A percentile compares a stretch with the other conserved stretches of the same genome.
Evolutionary conservation across 2,888 invertebrate genomes (phyloP).

Genomic region (Rhyacophila evoluta): DNA sequence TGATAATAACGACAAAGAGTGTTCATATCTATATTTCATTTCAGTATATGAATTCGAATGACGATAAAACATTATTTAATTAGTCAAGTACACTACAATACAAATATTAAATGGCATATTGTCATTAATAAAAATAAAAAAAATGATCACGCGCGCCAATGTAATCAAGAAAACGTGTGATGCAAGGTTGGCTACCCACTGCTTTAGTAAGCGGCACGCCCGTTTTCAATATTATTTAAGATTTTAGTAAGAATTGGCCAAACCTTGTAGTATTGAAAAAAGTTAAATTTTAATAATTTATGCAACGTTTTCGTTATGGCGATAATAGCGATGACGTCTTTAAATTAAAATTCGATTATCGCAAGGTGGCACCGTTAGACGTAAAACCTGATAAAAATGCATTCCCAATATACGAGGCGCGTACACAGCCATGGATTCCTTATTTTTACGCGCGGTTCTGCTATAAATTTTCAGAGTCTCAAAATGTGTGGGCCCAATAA

Average conservation of each 20-base stretch:
- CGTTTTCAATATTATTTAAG: not conserved
- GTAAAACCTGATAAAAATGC: conserved; percentile 5
- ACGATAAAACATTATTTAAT: too few species aligned
- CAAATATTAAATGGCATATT: not conserved
- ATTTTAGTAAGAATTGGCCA: not conserved
- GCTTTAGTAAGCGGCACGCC: not conserved
- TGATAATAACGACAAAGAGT: too few species aligned
- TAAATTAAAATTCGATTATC: not conserved
- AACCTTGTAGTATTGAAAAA: not conserved
- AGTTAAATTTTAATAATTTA: not conserved
- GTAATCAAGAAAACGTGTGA: not conserved
- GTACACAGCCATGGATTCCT: not conserved
- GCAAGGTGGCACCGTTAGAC: not conserved
- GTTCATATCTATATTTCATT: too few species aligned
- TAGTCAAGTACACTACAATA: too few species aligned
- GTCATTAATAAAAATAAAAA: not conserved
- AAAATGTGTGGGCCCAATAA: not conserved
- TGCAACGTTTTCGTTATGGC: not conserved
- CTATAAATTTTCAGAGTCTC: not conserved
- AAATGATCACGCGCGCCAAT: not conserved
- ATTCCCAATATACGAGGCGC: conserved; percentile 14
- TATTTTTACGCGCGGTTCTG: not conserved
- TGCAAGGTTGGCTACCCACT: conserved; percentile 1
- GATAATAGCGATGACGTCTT: not conserved
- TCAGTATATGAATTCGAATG: too few species aligned